These are phyloP conservation scores for Hapalemur alaotrensis DNA, from an alignment of 2,797 vertebrate genomes.

Conservation along the genomic window DNA sequence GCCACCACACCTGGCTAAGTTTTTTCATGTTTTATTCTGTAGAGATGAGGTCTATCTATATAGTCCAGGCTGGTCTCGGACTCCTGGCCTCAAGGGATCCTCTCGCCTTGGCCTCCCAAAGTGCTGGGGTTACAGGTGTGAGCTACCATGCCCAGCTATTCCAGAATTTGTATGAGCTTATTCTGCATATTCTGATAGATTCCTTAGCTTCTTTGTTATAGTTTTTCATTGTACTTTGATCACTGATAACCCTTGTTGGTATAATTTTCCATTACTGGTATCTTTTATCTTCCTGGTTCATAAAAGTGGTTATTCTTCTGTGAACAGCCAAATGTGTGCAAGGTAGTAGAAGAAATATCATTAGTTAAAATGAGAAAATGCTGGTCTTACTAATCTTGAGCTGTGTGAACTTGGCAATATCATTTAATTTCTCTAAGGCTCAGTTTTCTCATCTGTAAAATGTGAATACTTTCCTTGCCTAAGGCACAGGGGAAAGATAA, in stretches of 20 bases:
- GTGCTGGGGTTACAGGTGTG: not conserved
- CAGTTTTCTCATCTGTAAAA: constrained; percentile 47
- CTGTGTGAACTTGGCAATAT: not conserved
- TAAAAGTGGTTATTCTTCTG: not conserved
- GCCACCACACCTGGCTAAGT: not conserved
- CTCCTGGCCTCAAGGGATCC: not conserved
- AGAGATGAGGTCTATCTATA: not conserved
- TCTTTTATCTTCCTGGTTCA: constrained; percentile 1
- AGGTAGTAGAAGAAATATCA: not conserved
- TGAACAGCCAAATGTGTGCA: not conserved
- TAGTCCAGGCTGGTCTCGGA: not conserved
- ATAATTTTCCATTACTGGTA: not conserved
- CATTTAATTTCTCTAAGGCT: not conserved
- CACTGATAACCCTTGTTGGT: not conserved
- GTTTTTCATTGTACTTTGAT: constrained; percentile 1
- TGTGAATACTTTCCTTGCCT: not conserved
- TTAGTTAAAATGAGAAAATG: constrained; percentile 32
- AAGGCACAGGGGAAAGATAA: not conserved
- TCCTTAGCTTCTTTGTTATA: not conserved
- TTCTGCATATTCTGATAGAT: not conserved
- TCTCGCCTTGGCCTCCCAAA: not conserved
- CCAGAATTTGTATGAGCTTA: not conserved
- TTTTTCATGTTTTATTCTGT: not conserved
- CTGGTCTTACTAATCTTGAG: not conserved
- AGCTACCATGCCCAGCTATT: not conserved